Percentiles rank a stretch among this genome's conserved stretches.
phyloP scores from a whole-genome alignment of 2,888 invertebrate species.

The Polymixis lichenea region DNA sequence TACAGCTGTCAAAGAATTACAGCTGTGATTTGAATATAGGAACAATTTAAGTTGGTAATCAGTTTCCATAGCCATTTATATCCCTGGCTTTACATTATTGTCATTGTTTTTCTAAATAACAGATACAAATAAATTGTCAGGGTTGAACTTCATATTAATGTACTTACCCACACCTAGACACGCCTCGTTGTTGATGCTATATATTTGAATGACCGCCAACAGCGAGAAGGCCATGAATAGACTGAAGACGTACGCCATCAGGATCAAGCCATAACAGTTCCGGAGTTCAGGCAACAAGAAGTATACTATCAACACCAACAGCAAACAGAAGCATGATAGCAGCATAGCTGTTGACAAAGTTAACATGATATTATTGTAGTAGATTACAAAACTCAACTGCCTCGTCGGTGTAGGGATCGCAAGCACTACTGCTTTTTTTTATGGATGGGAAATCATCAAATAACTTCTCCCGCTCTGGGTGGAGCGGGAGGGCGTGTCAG shows the following conservation, averaged over 20 bases:
- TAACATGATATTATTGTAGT: background rate
- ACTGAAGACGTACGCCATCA: conserved; percentile 79
- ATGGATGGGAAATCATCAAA: no score
- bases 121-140: background rate
- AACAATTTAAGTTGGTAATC: background rate
- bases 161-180: conserved; percentile 76
- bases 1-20: background rate
- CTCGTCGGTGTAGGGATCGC: no score
- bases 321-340: conserved; percentile 75
- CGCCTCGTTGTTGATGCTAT: background rate
- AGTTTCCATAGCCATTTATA: no score
- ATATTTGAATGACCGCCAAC: conserved; percentile 71
- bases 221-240: conserved; percentile 75
- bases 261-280: conserved; percentile 75
- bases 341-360: conserved; percentile 68
- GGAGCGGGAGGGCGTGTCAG: no score
- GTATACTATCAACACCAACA: conserved; percentile 76
- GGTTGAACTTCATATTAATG: background rate
- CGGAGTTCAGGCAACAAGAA: conserved; percentile 74
- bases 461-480: no score
- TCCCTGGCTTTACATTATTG: no score
- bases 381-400: background rate
- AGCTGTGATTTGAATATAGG: background rate
- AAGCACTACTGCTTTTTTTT: no score
- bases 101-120: background rate